Percentiles rank a stretch among this genome's conserved stretches.
Evolutionary conservation across 2,888 invertebrate genomes (phyloP).

Genomic region (Xestia ashworthii): DNA sequence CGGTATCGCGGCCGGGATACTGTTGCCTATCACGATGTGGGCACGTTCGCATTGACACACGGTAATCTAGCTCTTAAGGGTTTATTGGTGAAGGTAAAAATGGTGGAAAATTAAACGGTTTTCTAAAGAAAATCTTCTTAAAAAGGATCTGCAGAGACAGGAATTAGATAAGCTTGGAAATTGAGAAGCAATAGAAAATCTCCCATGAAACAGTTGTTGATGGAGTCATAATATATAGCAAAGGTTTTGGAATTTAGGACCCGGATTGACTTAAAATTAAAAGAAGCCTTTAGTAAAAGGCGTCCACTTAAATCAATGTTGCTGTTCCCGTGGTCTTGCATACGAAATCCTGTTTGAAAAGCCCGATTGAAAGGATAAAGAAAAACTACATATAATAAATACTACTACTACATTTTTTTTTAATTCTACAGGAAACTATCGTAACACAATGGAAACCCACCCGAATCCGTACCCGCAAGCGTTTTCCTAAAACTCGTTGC

Average conservation of each 20-base stretch:
- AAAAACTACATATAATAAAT: background rate
- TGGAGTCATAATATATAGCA: background rate
- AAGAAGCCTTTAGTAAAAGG: background rate
- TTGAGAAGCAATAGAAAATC: background rate
- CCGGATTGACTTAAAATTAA: background rate
- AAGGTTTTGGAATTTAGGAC: background rate
- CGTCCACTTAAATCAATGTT: no score
- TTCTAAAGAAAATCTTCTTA: no score
- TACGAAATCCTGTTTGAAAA: background rate
- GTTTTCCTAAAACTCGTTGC: conserved; percentile 61
- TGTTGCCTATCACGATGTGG: conserved; percentile 58
- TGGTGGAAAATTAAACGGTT: background rate
- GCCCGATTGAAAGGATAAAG: background rate
- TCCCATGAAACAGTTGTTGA: background rate
- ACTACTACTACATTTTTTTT: background rate
- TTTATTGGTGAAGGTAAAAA: background rate
- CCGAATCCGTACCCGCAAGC: conserved; percentile 39
- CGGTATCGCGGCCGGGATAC: conserved; percentile 60
- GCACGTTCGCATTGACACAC: conserved; percentile 44
- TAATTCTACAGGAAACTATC: background rate
- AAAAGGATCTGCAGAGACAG: background rate
- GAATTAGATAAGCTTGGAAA: background rate
- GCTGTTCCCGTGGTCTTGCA: background rate
- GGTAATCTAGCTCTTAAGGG: background rate
- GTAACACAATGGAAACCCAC: conserved; percentile 29